phyloP scores from a whole-genome alignment of 1,140 invertebrate genomes.

The Lordiphosa mommai region DNA sequence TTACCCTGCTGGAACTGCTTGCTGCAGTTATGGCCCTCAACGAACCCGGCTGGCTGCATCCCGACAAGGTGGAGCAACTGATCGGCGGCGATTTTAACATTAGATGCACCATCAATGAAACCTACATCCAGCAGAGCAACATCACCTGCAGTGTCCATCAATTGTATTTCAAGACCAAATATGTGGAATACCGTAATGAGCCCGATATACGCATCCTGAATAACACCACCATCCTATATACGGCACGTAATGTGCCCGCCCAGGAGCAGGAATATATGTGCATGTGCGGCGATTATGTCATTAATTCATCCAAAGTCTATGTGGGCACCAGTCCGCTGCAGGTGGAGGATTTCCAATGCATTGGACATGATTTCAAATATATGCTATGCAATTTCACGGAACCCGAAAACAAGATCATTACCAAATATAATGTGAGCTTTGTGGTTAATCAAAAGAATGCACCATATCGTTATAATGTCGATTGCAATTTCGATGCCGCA shows the following conservation, averaged over 20 bases:
- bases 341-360: slow-evolving; percentile 50
- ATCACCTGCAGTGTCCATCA: slow-evolving; percentile 25
- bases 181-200: neutral
- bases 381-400: slow-evolving; percentile 65
- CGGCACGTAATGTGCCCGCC: slow-evolving; percentile 16
- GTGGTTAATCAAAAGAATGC: slow-evolving; percentile 15
- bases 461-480: slow-evolving; percentile 36
- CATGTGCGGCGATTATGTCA: slow-evolving; percentile 48
- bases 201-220: slow-evolving; percentile 29
- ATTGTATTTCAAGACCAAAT: slow-evolving; percentile 34
- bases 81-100: slow-evolving; percentile 54
- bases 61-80: slow-evolving; percentile 33
- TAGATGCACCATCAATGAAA: slow-evolving; percentile 52
- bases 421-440: slow-evolving; percentile 53
- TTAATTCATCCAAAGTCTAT: slow-evolving; percentile 33
- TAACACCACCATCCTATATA: slow-evolving; percentile 41
- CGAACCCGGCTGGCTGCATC: slow-evolving; percentile 46
- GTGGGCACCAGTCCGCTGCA: slow-evolving; percentile 43
- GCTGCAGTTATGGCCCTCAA: neutral
- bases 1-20: slow-evolving; percentile 23
- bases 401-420: slow-evolving; percentile 47
- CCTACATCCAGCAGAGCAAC: slow-evolving; percentile 18
- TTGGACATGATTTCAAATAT: slow-evolving; percentile 54
- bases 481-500: slow-evolving; percentile 51
- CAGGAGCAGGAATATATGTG: slow-evolving; percentile 47